Conservation (phyloP, 2,113 vertebrate species). For the Rhinogobius similis region DNA sequence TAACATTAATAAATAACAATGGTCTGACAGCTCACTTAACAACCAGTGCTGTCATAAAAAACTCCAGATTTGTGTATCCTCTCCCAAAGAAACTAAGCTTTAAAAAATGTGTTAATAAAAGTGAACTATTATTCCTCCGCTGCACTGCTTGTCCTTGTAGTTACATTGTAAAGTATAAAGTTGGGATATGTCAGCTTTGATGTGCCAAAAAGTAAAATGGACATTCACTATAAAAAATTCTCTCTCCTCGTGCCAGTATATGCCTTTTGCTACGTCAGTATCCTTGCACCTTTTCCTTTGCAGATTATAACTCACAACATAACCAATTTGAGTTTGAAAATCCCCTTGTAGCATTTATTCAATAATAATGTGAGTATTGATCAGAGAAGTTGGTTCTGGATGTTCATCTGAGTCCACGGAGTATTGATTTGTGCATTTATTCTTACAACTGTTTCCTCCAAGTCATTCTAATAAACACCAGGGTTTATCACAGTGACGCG, state of each 20-base stretch:
- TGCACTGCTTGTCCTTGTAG: neutral
- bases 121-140: neutral
- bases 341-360: constrained; percentile 1
- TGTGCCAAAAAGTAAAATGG: neutral
- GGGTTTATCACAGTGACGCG: neutral
- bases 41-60: constrained; percentile 5
- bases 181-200: neutral
- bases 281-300: neutral
- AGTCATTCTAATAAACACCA: neutral
- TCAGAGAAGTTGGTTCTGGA: neutral
- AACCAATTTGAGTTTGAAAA: neutral
- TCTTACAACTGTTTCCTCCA: constrained; percentile 2
- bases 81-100: constrained; percentile 1
- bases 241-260: neutral
- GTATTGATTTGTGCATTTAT: constrained; percentile 24
- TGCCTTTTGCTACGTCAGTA: no score
- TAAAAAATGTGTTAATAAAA: constrained; percentile 10
- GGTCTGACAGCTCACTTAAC: constrained; percentile 1
- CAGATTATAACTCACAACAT: neutral
- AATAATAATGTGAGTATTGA: constrained; percentile 15
- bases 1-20: constrained; percentile 1
- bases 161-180: neutral
- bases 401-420: no score
- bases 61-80: neutral
- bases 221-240: neutral